Base-by-base conservation (phyloP, 30 jellyfish, hydroid and myxozoan genomes). In the Aurelia sp. region DNA sequence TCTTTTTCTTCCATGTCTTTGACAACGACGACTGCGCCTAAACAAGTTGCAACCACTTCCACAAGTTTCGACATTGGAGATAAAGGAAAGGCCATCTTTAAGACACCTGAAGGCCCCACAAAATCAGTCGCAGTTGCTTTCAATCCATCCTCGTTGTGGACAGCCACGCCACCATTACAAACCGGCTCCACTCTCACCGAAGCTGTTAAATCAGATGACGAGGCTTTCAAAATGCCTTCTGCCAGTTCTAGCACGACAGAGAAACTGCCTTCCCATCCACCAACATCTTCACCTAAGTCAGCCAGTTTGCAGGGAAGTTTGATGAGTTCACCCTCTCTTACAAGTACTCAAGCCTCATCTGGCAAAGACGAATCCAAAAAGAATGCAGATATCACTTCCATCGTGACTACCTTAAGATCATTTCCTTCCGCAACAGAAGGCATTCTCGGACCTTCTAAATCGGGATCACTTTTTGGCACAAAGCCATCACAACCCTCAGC, bases 401-500 rank as follows among this genome's bases (percentile, higher is more conserved):
- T 18, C 5, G 24, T 4, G 5, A 21, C 33, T 33, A 59, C 35
- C 24, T 21, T 38, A 18, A 13, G 33, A 21, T 59, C 69, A 59
- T 33, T n/a, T 21, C 69, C 69, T n/a, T 59, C 33, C 24, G 33
- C 69, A 59, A n/a, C 11, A 9, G 69, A 11, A 59, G 24, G 33
- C 24, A 59, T 18, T 13, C 7, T 59, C 33, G 24, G 24, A 18
- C 13, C 69, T 59, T n/a, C 69, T 21, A 59, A 59, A 59, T 59
- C 69, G 5, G 69, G 22, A 17, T 12, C 69, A 17, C 69, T 21
- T 11, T 53, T 74, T 18, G 63, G 75, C 40, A 21, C 75, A 5
- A 76, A 53, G 75, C 76, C 87, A 53, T 33, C 86, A 19, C 40
- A 72, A 21, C n/a, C 94, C 11, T 15, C 84, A 5, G 81, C 79